A percentile compares a stretch with the other conserved stretches of the same genome.
Conservation (phyloP, 2,797 vertebrate genomes). For the Rhinichthys osculus region DNA sequence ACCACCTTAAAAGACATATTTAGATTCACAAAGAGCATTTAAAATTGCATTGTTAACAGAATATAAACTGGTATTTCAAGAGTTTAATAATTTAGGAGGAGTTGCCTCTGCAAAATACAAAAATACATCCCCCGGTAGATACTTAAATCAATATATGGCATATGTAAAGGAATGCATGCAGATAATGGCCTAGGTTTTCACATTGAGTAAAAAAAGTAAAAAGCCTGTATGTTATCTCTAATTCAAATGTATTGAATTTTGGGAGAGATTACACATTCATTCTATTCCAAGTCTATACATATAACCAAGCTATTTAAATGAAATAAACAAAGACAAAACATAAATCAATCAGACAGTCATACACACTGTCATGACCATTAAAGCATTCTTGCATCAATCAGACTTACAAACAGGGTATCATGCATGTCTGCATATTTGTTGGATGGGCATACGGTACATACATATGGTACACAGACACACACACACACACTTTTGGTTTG, state of each 20-base stretch:
- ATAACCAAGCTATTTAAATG: background rate
- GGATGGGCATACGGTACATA: background rate
- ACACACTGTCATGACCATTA: background rate
- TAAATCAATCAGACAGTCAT: background rate
- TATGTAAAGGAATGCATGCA: background rate
- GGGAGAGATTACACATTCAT: background rate
- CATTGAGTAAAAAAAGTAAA: conserved; percentile 14
- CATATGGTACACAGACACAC: too few species aligned
- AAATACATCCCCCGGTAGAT: background rate
- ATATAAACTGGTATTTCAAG: background rate
- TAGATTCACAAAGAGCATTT: background rate
- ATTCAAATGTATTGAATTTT: conserved; percentile 5
- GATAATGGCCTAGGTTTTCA: conserved; percentile 9
- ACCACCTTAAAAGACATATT: background rate
- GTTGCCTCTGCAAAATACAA: conserved; percentile 12
- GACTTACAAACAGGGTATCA: conserved; percentile 4
- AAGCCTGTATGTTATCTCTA: background rate
- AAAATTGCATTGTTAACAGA: background rate
- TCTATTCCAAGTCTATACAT: background rate
- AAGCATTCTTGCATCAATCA: conserved; percentile 9
- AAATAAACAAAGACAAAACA: background rate
- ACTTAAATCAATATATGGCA: background rate
- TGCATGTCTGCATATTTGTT: background rate
- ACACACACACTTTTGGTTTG: background rate
- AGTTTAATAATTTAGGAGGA: conserved; percentile 15